These are phyloP conservation scores for Brachionus asplanchnoidis DNA, from an alignment of 1,140 invertebrate genomes.

Conservation along the genomic window DNA sequence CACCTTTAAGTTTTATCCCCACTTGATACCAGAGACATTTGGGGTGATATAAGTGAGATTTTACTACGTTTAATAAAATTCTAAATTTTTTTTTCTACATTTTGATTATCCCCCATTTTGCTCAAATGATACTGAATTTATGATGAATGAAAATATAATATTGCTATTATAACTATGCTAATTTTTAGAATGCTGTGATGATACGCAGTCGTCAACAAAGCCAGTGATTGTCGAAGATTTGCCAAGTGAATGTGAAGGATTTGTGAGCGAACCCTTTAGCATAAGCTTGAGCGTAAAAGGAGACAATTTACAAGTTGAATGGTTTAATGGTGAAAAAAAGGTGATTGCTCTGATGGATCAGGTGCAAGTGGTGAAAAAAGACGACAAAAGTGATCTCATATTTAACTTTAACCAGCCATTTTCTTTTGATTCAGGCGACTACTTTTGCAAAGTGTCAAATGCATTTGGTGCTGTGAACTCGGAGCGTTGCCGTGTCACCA, in stretches of 20 bases:
- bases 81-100: too few relatives aligned
- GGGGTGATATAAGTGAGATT: too few relatives aligned
- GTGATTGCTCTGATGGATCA: slow-evolving; percentile 4
- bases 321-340: slow-evolving; percentile 20
- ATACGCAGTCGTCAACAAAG: too few relatives aligned
- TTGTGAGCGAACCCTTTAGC: neutral
- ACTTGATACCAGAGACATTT: too few relatives aligned
- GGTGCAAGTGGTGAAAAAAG: neutral
- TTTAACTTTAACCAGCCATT: neutral
- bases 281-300: neutral
- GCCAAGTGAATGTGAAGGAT: neutral
- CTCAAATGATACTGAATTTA: too few relatives aligned
- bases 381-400: neutral
- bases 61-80: too few relatives aligned
- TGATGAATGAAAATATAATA: too few relatives aligned
- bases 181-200: too few relatives aligned
- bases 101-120: too few relatives aligned
- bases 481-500: neutral
- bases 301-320: slow-evolving; percentile 1
- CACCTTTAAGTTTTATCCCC: too few relatives aligned
- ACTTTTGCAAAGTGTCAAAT: neutral
- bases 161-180: too few relatives aligned
- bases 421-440: neutral
- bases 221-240: slow-evolving; percentile 27
- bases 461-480: neutral